Evolutionary conservation across 2,113 vertebrate species (phyloP), one percentile per base, ranked within the genome.

Genomic region (Oceanites oceanicus): DNA sequence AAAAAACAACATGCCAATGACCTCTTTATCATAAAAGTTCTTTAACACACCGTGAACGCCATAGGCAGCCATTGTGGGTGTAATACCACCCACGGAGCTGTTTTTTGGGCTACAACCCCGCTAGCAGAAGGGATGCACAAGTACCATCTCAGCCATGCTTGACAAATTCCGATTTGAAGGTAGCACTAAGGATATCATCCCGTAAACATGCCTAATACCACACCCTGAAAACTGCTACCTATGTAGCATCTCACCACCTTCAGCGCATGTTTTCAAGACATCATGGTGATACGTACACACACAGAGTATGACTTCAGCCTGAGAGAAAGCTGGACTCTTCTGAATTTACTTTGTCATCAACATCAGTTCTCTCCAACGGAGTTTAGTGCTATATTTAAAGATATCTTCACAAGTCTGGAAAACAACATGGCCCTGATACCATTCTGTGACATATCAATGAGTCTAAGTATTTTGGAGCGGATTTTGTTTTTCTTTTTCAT

Each of bases 41-140:
- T 67, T 49, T 15, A 42, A 32, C 38, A 12, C 4, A 38, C 8
- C 1, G 2, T 4, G 23, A 36, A 55, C 71, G 17, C 5, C 47
- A 71, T 22, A 32, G 22, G 3, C 62, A 50, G n/a, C 17, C 27
- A 3, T 0, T 18, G 67, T 21, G 30, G 59, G 18, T 32, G 9
- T 20, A 52, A 50, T 2, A 63, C 2, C 23, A 50, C 15, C 25
- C 34, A 61, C 0, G 0, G 59, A 36, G 55, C 19, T 45, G 45
- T 0, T 44, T 58, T 76, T 9, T 17, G 36, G 18, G 25, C 67
- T 77, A 84, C 15, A 45, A 27, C 13, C 7, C 32, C 0, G 0
- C 20, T 14, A 71, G 30, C 40, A 65, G 38, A 89, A 71, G 9
- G 25, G 50, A 77, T 6, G 14, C 22, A 62, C 13, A 58, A 44